Percentiles rank a stretch among this genome's conserved stretches.
Evolutionary conservation across 1,140 invertebrate species (phyloP).

Genomic region (Microplitis demolitor): DNA sequence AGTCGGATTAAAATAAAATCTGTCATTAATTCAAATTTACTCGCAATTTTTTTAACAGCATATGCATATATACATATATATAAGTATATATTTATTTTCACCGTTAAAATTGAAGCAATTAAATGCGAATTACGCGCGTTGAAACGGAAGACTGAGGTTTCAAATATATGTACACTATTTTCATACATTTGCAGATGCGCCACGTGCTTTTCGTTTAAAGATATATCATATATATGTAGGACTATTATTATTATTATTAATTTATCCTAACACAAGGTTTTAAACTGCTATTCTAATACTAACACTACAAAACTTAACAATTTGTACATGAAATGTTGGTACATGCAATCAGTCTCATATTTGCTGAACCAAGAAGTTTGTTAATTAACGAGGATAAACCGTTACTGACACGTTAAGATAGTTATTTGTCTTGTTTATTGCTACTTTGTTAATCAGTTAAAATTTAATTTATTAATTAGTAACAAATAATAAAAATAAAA

Average conservation of each 20-base stretch:
- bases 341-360: not conserved
- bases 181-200: too few relatives aligned
- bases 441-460: too few relatives aligned
- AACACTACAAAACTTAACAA: not conserved
- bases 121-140: not conserved
- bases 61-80: too few relatives aligned
- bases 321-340: not conserved
- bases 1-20: too few relatives aligned
- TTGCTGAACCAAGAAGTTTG: constrained; percentile 3
- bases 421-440: not conserved
- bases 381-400: constrained; percentile 2
- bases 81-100: not conserved
- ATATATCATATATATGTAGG: too few relatives aligned
- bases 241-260: not conserved
- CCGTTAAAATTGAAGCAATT: constrained; percentile 3
- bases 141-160: too few relatives aligned
- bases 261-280: not conserved
- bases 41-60: too few relatives aligned
- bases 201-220: too few relatives aligned
- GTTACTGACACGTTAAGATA: not conserved
- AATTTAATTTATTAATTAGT: too few relatives aligned
- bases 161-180: too few relatives aligned
- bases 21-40: too few relatives aligned
- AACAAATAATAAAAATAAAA: too few relatives aligned
- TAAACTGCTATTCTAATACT: not conserved